Percentiles rank a stretch among this genome's conserved stretches.
phyloP scores from a whole-genome alignment of 2,888 invertebrate species.

The Gasteruption jaculator region DNA sequence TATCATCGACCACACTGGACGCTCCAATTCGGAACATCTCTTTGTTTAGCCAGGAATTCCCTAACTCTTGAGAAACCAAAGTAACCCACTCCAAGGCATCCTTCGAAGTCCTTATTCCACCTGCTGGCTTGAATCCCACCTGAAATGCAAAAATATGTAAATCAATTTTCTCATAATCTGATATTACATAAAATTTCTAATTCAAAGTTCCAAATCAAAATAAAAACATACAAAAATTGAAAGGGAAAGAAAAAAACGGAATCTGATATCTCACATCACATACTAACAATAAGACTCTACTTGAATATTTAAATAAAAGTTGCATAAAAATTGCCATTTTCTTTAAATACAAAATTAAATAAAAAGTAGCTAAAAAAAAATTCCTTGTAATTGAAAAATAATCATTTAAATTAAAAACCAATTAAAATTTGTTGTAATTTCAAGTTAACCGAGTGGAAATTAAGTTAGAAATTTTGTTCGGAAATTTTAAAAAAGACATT shows the following conservation, averaged over 20 bases:
- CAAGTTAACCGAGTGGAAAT: too few relatives aligned
- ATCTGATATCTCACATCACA: too few relatives aligned
- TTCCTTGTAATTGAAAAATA: too few relatives aligned
- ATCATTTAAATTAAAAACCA: neutral
- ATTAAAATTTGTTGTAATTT: too few relatives aligned
- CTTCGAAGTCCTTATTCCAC: slow-evolving; percentile 81
- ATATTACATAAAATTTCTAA: too few relatives aligned
- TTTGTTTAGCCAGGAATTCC: slow-evolving; percentile 78
- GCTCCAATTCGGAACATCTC: slow-evolving; percentile 90
- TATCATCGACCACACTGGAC: slow-evolving; percentile 80
- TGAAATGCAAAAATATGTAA: too few relatives aligned
- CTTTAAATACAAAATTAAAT: slow-evolving; percentile 9
- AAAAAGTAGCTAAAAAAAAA: neutral
- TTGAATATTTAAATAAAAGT: too few relatives aligned
- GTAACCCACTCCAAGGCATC: slow-evolving; percentile 87
- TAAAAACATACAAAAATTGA: too few relatives aligned
- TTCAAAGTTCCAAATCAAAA: too few relatives aligned
- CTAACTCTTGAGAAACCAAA: slow-evolving; percentile 79
- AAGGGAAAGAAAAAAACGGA: slow-evolving; percentile 25
- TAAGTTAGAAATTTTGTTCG: neutral
- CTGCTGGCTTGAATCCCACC: slow-evolving; percentile 98
- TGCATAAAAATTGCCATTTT: too few relatives aligned
- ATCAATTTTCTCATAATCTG: too few relatives aligned
- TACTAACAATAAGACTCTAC: too few relatives aligned
- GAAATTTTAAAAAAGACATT: neutral